phyloP scores from a whole-genome alignment of 2,113 vertebrate genomes.

The Atrichornis clamosus region DNA sequence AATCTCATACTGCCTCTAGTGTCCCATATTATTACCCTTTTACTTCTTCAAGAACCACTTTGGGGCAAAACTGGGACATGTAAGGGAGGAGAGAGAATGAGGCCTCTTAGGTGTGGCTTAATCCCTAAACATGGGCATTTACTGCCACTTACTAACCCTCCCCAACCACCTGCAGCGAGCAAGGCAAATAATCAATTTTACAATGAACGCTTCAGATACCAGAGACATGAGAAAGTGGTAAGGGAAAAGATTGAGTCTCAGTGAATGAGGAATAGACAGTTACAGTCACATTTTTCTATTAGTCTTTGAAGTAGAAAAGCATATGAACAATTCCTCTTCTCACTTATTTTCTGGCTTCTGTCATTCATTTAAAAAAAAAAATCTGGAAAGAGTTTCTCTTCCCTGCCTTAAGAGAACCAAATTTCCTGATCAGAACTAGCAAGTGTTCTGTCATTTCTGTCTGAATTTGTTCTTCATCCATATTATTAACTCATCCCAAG shows the following conservation, averaged over 20 bases:
- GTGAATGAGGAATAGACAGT: background rate
- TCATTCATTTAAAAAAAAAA: background rate
- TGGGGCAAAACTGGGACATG: background rate
- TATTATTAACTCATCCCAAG: background rate
- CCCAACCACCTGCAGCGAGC: background rate
- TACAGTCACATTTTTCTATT: background rate
- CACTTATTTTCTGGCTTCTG: background rate
- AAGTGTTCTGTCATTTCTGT: background rate
- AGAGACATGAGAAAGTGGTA: background rate
- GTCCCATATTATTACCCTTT: background rate
- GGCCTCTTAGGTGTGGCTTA: background rate
- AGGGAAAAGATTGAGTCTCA: background rate
- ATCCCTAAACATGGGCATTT: background rate
- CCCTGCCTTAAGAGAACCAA: background rate
- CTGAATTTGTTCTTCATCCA: background rate
- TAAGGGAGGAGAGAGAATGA: background rate
- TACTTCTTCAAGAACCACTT: background rate
- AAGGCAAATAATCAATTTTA: background rate
- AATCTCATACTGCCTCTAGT: background rate
- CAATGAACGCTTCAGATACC: background rate
- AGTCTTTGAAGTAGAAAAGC: background rate
- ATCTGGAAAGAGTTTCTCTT: background rate
- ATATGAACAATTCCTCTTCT: background rate
- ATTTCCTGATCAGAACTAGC: background rate
- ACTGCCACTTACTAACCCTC: background rate